These are phyloP conservation scores for Pycnonotus jocosus DNA, from an alignment of 2,113 vertebrate species.

Conservation along the genomic window DNA sequence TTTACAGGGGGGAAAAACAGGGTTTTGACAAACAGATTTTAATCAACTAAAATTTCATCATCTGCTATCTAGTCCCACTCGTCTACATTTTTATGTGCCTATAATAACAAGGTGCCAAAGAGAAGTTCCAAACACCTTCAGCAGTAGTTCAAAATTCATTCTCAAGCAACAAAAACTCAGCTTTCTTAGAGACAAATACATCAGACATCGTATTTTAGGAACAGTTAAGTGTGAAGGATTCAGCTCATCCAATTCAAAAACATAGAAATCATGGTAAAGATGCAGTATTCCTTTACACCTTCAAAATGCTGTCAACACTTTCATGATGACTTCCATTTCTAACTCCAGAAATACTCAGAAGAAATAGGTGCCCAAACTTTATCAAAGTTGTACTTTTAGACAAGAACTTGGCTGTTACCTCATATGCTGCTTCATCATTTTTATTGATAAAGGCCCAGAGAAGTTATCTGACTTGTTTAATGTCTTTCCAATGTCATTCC, in stretches of 20 bases:
- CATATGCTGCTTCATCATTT: not conserved
- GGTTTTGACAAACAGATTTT: not conserved
- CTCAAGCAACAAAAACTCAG: not conserved
- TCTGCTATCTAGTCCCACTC: not conserved
- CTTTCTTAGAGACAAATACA: constrained; percentile 5
- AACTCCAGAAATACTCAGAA: constrained; percentile 16
- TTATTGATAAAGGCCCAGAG: not conserved
- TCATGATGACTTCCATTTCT: not conserved
- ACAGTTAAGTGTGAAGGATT: not conserved
- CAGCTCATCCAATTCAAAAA: not conserved
- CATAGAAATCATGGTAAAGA: not conserved
- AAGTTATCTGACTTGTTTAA: not conserved
- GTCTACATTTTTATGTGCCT: not conserved
- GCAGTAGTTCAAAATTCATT: not conserved
- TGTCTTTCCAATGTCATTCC: not conserved
- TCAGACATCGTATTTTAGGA: constrained; percentile 20
- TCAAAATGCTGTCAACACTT: constrained; percentile 40
- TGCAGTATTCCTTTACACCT: constrained; percentile 28
- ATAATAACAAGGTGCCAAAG: not conserved
- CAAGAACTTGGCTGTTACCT: not conserved
- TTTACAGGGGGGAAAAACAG: not conserved
- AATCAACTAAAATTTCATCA: not conserved
- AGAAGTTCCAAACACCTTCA: constrained; percentile 10
- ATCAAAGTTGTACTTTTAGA: not conserved
- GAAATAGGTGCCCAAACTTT: constrained; percentile 11